Base-by-base conservation (phyloP, 2,113 vertebrate species). In the Panurus biarmicus region DNA sequence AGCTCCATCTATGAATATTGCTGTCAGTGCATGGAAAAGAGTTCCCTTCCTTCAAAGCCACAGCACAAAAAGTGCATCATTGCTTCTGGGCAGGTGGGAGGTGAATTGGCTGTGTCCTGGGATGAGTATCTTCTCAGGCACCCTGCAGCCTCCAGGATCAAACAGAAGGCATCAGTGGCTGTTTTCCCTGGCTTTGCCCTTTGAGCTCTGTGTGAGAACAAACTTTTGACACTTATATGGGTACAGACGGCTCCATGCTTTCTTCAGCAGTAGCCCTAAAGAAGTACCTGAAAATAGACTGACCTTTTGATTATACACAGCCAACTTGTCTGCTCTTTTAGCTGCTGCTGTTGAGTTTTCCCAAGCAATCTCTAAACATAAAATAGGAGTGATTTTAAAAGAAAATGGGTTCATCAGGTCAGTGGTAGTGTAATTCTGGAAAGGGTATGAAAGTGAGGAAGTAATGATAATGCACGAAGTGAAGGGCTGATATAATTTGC, bases 331-430 rank as follows among this genome's bases (percentile, higher is more conserved):
- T 64, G 64, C 60, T 90, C 75, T 90, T 90, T 62, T 77, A 93
- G 85, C 67, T 91, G 38, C 87, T 85, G 51, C 56, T 3, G 1
- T 36, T 89, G 90, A 92, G 85, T 91, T 94, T 95, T 53, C 56
- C 85, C 82, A 92, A 64, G 90, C 85, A 93, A 85, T 91, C 60
- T 91, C 79, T 90, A 86, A 80, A 86, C 57, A 88, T 64, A 87
- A 95, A 93, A 90, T 24, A 83, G 72, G 51, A 92, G 36, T 38
- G 65, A 86, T 80, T 92, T 95, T 93, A 91, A 93, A 95, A 67
- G 79, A 87, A 96, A 91, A 89, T 93, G 76, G 85, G 90, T 95
- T 96, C 85, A 87, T 90, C 82, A 40, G 93, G 75, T 93, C 92
- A 96, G 87, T 84, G 72, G 82, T 50, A 80, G 87, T 61, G 48